Conservation (phyloP, 2,113 vertebrate species). For the Opisthocomus hoazin region DNA sequence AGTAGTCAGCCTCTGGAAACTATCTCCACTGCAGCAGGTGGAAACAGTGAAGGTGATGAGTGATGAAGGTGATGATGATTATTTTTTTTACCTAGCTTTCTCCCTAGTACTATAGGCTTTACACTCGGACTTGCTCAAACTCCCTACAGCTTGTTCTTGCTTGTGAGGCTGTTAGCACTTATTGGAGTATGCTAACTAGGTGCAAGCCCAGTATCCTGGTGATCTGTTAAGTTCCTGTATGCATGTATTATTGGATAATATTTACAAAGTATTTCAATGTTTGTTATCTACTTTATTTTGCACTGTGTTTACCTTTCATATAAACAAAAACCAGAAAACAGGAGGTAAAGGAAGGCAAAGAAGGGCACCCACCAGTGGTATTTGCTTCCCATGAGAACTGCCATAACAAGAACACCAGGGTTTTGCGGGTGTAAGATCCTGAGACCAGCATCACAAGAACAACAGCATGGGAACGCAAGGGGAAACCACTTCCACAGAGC, state of each 20-base stretch:
- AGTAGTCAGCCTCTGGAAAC: neutral
- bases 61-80: neutral
- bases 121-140: neutral
- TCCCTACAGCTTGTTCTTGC: neutral
- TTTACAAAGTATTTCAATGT: neutral
- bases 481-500: too few relatives aligned
- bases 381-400: neutral
- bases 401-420: neutral
- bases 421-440: neutral
- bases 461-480: neutral
- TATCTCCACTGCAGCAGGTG: neutral
- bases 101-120: neutral
- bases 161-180: neutral
- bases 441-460: neutral
- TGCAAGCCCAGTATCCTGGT: neutral
- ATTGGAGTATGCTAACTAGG: neutral
- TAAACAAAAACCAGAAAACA: neutral
- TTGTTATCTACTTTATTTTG: neutral
- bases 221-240: neutral
- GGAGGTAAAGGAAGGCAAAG: neutral
- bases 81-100: neutral
- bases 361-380: neutral
- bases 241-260: neutral
- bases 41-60: neutral
- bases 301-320: neutral